A percentile compares a stretch with the other conserved stretches of the same genome.
phyloP scores from a whole-genome alignment of 1,140 invertebrate genomes.

The Drosophila nigrodunni region DNA sequence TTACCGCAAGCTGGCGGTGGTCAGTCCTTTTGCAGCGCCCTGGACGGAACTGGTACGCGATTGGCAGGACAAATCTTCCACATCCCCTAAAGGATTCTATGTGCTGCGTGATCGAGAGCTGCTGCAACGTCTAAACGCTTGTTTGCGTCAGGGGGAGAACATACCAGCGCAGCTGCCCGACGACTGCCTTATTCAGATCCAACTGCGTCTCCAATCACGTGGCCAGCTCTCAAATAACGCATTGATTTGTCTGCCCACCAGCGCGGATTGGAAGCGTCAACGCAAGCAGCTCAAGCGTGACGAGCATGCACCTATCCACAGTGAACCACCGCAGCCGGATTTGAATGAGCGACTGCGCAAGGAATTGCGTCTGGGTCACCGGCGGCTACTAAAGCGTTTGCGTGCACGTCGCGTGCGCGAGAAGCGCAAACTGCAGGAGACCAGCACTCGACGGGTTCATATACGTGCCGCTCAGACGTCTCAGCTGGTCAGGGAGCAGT shows the following conservation, averaged over 20 bases:
- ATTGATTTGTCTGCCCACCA: constrained; percentile 88
- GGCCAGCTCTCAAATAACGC: constrained; percentile 86
- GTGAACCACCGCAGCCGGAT: constrained; percentile 87
- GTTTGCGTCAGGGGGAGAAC: constrained; percentile 73
- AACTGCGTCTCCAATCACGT: constrained; percentile 85
- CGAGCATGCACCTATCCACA: constrained; percentile 82
- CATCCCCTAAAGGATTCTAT: constrained; percentile 83
- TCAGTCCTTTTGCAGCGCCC: constrained; percentile 90
- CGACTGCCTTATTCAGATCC: constrained; percentile 86
- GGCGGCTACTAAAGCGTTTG: constrained; percentile 86
- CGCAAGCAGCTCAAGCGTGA: constrained; percentile 80
- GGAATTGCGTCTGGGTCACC: constrained; percentile 86
- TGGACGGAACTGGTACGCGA: constrained; percentile 90
- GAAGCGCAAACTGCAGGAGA: constrained; percentile 84
- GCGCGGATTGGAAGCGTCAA: constrained; percentile 86
- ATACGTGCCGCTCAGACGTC: constrained; percentile 79
- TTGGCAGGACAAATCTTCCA: constrained; percentile 85
- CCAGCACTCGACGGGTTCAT: constrained; percentile 65
- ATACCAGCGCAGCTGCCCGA: constrained; percentile 38
- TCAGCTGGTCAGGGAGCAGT: constrained; percentile 85
- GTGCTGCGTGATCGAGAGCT: constrained; percentile 86
- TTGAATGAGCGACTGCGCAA: constrained; percentile 86
- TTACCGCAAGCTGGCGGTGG: constrained; percentile 90
- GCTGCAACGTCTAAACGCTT: constrained; percentile 69
- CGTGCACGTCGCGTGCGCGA: constrained; percentile 86